Evolutionary conservation across 2,888 invertebrate species (phyloP).

Genomic region (Melangyna quadrimaculata): DNA sequence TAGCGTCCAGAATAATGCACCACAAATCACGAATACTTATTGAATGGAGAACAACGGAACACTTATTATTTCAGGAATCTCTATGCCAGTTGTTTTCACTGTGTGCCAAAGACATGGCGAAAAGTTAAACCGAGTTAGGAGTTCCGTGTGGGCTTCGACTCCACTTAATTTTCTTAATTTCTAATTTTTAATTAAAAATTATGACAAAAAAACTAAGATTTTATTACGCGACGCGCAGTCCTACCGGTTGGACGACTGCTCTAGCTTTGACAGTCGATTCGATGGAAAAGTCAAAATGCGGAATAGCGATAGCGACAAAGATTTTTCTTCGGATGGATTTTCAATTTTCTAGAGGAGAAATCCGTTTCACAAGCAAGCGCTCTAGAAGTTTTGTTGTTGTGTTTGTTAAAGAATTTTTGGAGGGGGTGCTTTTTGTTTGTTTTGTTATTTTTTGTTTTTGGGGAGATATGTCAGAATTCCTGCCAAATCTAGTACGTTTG

Average conservation of each 20-base stretch:
- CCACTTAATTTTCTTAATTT: not conserved
- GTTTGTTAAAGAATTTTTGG: not conserved
- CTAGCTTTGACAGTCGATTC: conserved; percentile 58
- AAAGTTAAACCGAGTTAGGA: not conserved
- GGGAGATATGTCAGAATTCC: conserved; percentile 23
- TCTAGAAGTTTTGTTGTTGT: too few relatives aligned
- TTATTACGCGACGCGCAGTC: conserved; percentile 43
- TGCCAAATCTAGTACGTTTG: conserved; percentile 23
- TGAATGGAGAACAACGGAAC: not conserved
- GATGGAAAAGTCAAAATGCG: conserved; percentile 1
- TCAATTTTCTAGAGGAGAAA: not conserved
- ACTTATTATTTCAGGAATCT: conserved; percentile 14
- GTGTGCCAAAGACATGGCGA: conserved; percentile 23
- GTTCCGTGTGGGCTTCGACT: not conserved
- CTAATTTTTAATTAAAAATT: conserved; percentile 32
- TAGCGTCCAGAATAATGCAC: conserved; percentile 6
- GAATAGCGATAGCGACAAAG: conserved; percentile 22
- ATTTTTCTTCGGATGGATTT: conserved; percentile 20
- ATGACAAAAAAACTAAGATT: conserved; percentile 37
- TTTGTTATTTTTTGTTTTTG: conserved; percentile 26
- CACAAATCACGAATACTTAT: conserved; percentile 13
- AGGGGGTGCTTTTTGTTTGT: not conserved
- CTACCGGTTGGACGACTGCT: conserved; percentile 55
- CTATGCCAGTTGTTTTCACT: conserved; percentile 17
- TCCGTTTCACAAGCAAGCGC: conserved; percentile 9